Evolutionary conservation across 2,113 vertebrate species (phyloP), one percentile per base, ranked within the genome.

Genomic region (Triplophysa tibetana): DNA sequence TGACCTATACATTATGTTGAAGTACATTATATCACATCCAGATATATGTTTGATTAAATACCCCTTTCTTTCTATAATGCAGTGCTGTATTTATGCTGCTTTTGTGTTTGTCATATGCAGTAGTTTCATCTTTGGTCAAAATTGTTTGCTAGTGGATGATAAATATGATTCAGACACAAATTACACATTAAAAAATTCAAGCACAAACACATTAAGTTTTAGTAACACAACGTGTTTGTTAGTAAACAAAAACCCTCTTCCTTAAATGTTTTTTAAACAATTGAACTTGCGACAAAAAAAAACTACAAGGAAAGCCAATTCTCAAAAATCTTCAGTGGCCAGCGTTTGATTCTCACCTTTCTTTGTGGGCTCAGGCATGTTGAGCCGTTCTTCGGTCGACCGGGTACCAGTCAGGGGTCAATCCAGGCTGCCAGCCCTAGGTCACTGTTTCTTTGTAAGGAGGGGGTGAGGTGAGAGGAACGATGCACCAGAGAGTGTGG

Each of bases 301-400:
- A n/a, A 16, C n/a, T 38, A 58, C 23, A 7, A n/a, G 33, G 33
- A 16, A 7, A n/a, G 33, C 6, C 33, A 45, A 2, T 45, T 45
- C 43, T 12, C 43, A 45, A 4, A 12, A 4, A 12, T 45, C 10
- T 45, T 45, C 2, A 45, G 43, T 6, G 67, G 86, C 81, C 65
- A 67, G 79, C 76, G 78, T 63, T 9, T 29, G 26, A 69, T 56
- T 85, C 90, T 84, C 91, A 93, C 92, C 91, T 93, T 93, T 93
- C 84, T 91, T 93, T 79, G 91, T 90, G 80, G 92, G 92, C 90
- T 94, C 93, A 88, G 92, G 93, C 93, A 94, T 94, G 88, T 89
- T 92, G 90, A 90, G 88, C 86, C 87, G 78, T 24, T 82, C 89
- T 86, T 87, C 87, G 78, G 83, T 52, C 19, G 50, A 75, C 21